Evolutionary conservation across 2,888 invertebrate genomes (phyloP).

Genomic region (Coremacera marginata): DNA sequence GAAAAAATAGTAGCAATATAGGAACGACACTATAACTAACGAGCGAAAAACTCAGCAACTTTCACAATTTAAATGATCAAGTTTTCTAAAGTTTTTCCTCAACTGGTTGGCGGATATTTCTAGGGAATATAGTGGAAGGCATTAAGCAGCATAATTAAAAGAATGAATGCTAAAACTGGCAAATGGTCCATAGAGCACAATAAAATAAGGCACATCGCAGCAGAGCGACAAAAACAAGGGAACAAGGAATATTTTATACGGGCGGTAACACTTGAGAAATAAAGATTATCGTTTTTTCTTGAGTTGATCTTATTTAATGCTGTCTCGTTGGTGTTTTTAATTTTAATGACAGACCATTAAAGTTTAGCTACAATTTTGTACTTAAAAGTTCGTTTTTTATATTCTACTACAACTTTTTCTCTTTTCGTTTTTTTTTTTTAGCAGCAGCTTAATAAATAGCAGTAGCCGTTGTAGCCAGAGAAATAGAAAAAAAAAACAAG

Average conservation of each 20-base stretch:
- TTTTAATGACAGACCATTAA: conserved; percentile 13
- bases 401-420: too few relatives aligned
- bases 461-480: background rate
- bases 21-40: too few relatives aligned
- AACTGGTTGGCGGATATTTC: too few relatives aligned
- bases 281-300: background rate
- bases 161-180: too few relatives aligned
- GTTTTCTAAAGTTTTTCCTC: background rate
- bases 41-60: too few relatives aligned
- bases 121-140: too few relatives aligned
- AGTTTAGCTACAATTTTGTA: background rate
- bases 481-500: background rate
- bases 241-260: background rate
- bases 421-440: background rate
- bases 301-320: background rate
- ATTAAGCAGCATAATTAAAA: too few relatives aligned
- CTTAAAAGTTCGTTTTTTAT: background rate
- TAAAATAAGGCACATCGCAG: too few relatives aligned
- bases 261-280: background rate
- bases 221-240: too few relatives aligned
- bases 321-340: conserved; percentile 13
- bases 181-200: too few relatives aligned
- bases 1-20: too few relatives aligned
- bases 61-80: background rate
- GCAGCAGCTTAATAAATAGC: background rate